These are phyloP conservation scores for Acromyrmex charruanus DNA, from an alignment of 1,140 invertebrate genomes.

Conservation along the genomic window DNA sequence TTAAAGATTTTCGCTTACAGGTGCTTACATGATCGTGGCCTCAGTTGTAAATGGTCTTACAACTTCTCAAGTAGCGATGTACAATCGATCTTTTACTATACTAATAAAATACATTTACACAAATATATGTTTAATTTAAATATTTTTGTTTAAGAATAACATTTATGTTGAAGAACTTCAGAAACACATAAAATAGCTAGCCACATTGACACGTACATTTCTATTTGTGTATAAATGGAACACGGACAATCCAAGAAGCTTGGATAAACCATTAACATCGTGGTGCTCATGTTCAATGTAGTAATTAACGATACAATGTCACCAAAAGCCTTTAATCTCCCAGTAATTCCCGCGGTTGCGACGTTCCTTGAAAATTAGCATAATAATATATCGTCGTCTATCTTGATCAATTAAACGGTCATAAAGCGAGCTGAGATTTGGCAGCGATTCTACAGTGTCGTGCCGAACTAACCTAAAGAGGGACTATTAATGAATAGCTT, in stretches of 20 bases:
- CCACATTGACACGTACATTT: not conserved
- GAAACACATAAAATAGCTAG: not conserved
- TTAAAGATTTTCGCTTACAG: conserved; percentile 77
- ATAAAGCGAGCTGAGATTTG: conserved; percentile 79
- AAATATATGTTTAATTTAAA: not conserved
- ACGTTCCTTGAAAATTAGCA: conserved; percentile 80
- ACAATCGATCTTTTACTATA: conserved; percentile 79
- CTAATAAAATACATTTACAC: not conserved
- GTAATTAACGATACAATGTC: conserved; percentile 76
- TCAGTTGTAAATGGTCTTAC: conserved; percentile 84
- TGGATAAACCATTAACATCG: conserved; percentile 71
- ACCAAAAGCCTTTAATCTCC: conserved; percentile 73
- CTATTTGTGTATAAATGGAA: conserved; percentile 57
- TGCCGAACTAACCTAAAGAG: conserved; percentile 78
- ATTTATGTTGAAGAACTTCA: not conserved
- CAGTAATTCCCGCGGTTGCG: conserved; percentile 69
- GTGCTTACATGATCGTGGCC: conserved; percentile 70
- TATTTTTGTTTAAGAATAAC: not conserved
- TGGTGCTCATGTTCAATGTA: conserved; percentile 70
- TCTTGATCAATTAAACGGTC: conserved; percentile 81
- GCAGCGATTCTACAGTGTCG: conserved; percentile 74
- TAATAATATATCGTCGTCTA: conserved; percentile 80
- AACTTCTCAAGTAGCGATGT: conserved; percentile 61
- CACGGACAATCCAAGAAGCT: conserved; percentile 62
- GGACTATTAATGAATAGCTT: conserved; percentile 82